Evolutionary conservation across 2,113 vertebrate genomes (phyloP).

Genomic region (Cinclus mexicanus): DNA sequence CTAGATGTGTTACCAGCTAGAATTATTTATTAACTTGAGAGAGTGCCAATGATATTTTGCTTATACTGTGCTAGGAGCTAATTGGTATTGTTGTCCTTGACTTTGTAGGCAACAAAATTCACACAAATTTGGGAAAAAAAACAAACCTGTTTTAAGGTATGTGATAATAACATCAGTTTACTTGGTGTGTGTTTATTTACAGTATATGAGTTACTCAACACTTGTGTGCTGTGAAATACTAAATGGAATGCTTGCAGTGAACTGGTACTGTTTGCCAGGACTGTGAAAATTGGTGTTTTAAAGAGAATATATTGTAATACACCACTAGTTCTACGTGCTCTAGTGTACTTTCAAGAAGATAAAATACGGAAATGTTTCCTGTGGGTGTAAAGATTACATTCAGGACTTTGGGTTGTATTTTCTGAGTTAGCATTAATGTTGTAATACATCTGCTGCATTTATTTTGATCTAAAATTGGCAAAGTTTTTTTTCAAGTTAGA

Average conservation of each 20-base stretch:
- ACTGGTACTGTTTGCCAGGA: constrained; percentile 10
- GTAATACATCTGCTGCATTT: background rate
- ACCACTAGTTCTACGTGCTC: background rate
- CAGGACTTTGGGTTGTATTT: background rate
- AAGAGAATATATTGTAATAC: constrained; percentile 3
- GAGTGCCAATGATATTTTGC: background rate
- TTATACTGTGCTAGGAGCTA: background rate
- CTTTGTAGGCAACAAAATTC: constrained; percentile 29
- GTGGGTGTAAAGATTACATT: background rate
- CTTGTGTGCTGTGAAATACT: background rate
- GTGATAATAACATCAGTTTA: constrained; percentile 42
- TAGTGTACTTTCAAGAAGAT: background rate
- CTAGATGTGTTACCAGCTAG: background rate
- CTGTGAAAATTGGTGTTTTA: constrained; percentile 26
- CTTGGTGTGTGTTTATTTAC: constrained; percentile 55
- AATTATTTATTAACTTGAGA: background rate
- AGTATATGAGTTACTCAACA: background rate
- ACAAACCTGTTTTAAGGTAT: constrained; percentile 53
- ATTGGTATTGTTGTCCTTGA: constrained; percentile 4
- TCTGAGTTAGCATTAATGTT: background rate
- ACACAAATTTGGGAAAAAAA: background rate
- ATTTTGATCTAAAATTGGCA: background rate
- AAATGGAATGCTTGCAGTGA: constrained; percentile 38
- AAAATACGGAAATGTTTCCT: background rate
- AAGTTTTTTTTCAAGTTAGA: background rate